A percentile compares a stretch with the other conserved stretches of the same genome.
Evolutionary conservation across 2,888 invertebrate species (phyloP).

Genomic region (Willowsia nigromaculata): DNA sequence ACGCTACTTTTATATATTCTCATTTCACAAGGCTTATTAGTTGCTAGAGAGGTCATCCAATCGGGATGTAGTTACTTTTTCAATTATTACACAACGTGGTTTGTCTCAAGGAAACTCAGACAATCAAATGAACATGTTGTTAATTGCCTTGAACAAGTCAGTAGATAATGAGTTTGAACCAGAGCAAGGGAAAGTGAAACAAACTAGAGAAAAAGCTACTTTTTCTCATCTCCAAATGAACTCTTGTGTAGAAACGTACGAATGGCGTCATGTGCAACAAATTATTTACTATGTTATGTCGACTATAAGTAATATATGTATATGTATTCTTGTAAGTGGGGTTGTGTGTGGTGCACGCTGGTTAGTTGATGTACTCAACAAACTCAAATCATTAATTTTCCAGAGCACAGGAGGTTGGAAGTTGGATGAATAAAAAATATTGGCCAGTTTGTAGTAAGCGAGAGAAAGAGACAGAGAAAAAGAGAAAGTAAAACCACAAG

Average conservation of each 20-base stretch:
- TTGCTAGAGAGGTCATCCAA: not conserved
- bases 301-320: not conserved
- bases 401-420: not conserved
- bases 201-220: not conserved
- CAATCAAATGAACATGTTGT: not conserved
- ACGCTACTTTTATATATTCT: too few relatives aligned
- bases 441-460: not conserved
- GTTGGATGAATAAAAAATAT: not conserved
- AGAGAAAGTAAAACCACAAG: not conserved
- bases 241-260: not conserved
- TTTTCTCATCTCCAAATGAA: not conserved
- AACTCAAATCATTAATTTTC: slow-evolving; percentile 24
- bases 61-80: not conserved
- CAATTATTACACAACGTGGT: not conserved
- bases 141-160: not conserved
- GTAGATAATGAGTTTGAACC: not conserved
- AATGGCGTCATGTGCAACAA: slow-evolving; percentile 25
- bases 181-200: slow-evolving; percentile 12
- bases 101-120: not conserved
- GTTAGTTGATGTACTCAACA: not conserved
- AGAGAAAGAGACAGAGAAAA: not conserved
- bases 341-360: not conserved
- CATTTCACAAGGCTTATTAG: too few relatives aligned
- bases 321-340: not conserved
- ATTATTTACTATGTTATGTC: not conserved